These are phyloP conservation scores for Habrosyne pyritoides DNA, from an alignment of 2,888 invertebrate species.

Conservation along the genomic window DNA sequence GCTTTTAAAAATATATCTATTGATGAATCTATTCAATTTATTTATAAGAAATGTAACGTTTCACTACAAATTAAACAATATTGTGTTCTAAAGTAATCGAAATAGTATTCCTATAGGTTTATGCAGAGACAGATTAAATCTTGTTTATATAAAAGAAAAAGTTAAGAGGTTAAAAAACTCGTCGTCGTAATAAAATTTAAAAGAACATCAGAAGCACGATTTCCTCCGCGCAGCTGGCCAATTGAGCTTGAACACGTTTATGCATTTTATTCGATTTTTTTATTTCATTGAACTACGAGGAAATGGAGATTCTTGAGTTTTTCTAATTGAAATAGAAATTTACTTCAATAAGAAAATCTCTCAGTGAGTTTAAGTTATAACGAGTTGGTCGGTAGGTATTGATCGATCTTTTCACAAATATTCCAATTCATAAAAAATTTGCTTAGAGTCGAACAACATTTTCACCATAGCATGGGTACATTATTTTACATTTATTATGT, in stretches of 20 bases:
- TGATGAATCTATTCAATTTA: too few species aligned
- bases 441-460: too few species aligned
- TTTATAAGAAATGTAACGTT: too few species aligned
- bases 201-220: conserved; percentile 47
- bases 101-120: background rate
- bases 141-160: conserved; percentile 13
- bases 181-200: conserved; percentile 43
- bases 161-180: conserved; percentile 3
- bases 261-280: conserved; percentile 47
- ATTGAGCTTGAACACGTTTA: conserved; percentile 54
- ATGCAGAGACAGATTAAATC: background rate
- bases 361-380: background rate
- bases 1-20: too few species aligned
- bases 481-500: too few species aligned
- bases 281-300: conserved; percentile 39
- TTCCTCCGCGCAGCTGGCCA: conserved; percentile 50
- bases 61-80: too few species aligned
- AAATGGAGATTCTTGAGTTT: conserved; percentile 46
- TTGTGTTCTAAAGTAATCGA: too few species aligned
- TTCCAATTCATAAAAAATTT: too few species aligned
- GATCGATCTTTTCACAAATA: background rate
- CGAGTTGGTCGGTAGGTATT: background rate
- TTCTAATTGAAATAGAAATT: conserved; percentile 49
- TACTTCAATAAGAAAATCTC: conserved; percentile 31
- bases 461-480: too few species aligned